Base-by-base conservation (phyloP, 1,140 invertebrate genomes). In the Dinoponera quadriceps region DNA sequence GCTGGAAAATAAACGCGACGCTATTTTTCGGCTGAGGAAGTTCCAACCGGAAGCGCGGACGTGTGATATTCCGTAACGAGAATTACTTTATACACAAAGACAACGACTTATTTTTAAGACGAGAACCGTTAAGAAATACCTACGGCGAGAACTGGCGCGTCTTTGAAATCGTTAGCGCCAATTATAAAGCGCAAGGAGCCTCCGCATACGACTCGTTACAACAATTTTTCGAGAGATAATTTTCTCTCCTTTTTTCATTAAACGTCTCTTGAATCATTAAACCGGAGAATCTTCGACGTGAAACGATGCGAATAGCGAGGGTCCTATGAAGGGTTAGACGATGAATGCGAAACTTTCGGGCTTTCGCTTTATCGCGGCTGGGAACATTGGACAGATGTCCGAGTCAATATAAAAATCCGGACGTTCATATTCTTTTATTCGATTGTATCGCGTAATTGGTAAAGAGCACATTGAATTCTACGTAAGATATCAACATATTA, bases 41-140 rank as follows among this genome's bases (percentile, higher is more conserved):
- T 2, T 5, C 38, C 9, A 3, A 9, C 14, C 13, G 22, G 22
- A 27, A 73, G n/a, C n/a, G 68, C 22, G 9, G 33, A 5, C n/a
- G n/a, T 25, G 14, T 14, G 18, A 75, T 14, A 9, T 59, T n/a
- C 59, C 9, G 73, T 22, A 51, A 27, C 22, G 33, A 44, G 16
- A 73, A 73, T 63, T 63, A 63, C 3, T 73, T 73, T 20, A n/a
- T n/a, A n/a, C n/a, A 60, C 33, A 1, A 14, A 16, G 51, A 33
- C 1, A 54, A 4, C 25, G 3, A 14, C 29, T 33, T 51, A 75
- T 75, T 51, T 75, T 49, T 75, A 20, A 5, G 49, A 22, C 29
- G 13, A 22, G 3, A 22, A 14, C 0, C 59, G 22, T 63, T 62
- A 22, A 33, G 1, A 63, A 48, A 22, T 11, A 75, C 22, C 60